Evolutionary conservation across 2,113 vertebrate species (phyloP).

Genomic region (Ciconia maguari): DNA sequence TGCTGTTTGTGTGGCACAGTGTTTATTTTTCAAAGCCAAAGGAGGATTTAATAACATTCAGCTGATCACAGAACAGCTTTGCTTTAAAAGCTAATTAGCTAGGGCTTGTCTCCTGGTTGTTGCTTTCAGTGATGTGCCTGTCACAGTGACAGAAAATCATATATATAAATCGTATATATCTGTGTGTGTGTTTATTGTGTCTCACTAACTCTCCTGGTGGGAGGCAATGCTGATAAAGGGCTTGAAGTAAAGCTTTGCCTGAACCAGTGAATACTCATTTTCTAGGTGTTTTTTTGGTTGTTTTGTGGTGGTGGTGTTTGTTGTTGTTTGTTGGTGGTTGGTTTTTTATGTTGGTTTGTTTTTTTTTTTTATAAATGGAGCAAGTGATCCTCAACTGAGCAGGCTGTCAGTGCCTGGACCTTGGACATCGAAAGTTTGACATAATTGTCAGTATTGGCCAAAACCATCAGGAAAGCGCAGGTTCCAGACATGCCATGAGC

Average conservation of each 20-base stretch:
- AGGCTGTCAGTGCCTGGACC: background rate
- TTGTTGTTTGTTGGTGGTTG: background rate
- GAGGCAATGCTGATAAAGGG: background rate
- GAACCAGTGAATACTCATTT: background rate
- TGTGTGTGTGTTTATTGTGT: background rate
- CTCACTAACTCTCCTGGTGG: background rate
- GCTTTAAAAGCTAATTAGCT: constrained; percentile 34
- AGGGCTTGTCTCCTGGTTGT: background rate
- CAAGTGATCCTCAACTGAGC: background rate
- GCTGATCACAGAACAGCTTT: constrained; percentile 36
- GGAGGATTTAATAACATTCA: background rate
- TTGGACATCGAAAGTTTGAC: background rate
- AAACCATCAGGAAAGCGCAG: background rate
- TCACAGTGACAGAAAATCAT: background rate
- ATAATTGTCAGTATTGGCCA: background rate
- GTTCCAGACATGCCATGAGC: background rate
- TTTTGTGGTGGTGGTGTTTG: background rate
- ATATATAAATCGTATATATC: background rate
- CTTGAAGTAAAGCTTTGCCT: background rate
- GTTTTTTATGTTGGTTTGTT: background rate
- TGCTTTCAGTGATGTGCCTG: background rate
- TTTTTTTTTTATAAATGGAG: background rate
- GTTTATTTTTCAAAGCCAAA: constrained; percentile 23
- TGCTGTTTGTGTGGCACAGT: background rate
- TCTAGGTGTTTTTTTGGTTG: background rate